These are phyloP conservation scores for Galaxias olidus DNA, from an alignment of 2,797 vertebrate species.

Conservation along the genomic window DNA sequence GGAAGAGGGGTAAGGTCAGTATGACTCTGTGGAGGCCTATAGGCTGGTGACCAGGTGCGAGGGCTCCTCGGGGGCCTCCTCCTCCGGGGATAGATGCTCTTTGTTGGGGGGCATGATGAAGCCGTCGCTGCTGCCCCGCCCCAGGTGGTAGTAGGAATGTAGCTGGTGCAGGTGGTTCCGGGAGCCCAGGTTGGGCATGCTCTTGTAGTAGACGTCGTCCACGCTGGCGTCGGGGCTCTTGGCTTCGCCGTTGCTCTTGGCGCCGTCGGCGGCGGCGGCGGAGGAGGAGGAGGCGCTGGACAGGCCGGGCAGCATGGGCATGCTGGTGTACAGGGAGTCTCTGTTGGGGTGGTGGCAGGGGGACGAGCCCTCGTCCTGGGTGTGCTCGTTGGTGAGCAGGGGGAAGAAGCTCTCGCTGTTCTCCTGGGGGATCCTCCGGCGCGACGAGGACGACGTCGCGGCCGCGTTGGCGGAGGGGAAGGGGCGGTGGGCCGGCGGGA, in stretches of 20 bases:
- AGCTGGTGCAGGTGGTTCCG: conserved; percentile 93
- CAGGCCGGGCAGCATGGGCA: conserved; percentile 88
- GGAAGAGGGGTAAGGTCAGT: conserved; percentile 4
- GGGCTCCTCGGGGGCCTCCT: conserved; percentile 84
- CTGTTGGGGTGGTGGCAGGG: conserved; percentile 71
- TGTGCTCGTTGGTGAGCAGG: conserved; percentile 91
- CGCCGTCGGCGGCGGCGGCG: conserved; percentile 34
- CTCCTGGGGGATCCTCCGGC: conserved; percentile 90
- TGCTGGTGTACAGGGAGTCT: conserved; percentile 97
- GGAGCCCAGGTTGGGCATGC: conserved; percentile 97
- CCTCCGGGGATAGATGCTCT: conserved; percentile 85
- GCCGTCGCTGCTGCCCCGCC: conserved; percentile 95
- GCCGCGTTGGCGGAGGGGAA: conserved; percentile 73
- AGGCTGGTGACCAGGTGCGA: conserved; percentile 97
- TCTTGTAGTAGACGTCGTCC: conserved; percentile 98
- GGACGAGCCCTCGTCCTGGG: conserved; percentile 84
- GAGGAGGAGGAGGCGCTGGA: conserved; percentile 55
- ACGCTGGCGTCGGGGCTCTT: conserved; percentile 77
- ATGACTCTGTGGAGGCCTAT: conserved; percentile 75
- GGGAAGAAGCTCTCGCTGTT: conserved; percentile 98
- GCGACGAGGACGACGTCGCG: conserved; percentile 78
- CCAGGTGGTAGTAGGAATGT: conserved; percentile 95
- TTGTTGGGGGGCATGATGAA: conserved; percentile 92
- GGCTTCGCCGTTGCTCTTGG: conserved; percentile 56
- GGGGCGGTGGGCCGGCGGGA: conserved; percentile 73